Percentiles rank a stretch among this genome's conserved stretches.
These are phyloP conservation scores for Drosophila mayri DNA, from an alignment of 1,140 invertebrate species.

Conservation along the genomic window DNA sequence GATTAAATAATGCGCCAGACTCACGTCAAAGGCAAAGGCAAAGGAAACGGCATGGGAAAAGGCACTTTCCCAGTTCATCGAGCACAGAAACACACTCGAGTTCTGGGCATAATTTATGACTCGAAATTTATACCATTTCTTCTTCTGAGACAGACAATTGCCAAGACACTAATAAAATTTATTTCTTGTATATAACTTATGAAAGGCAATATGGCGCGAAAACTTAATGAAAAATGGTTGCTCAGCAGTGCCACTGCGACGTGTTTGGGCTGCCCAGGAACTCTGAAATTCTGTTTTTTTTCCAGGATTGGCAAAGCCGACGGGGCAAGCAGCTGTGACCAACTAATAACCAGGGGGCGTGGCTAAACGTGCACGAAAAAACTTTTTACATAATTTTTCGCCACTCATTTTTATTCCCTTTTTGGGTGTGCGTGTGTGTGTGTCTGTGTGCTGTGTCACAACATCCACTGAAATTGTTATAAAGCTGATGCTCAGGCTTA, in stretches of 20 bases:
- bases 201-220: conserved; percentile 68
- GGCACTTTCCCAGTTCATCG: conserved; percentile 61
- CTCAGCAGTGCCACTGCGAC: conserved; percentile 33
- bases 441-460: conserved; percentile 47
- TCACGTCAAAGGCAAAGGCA: conserved; percentile 32
- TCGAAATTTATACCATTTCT: conserved; percentile 61
- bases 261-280: conserved; percentile 21
- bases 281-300: background rate
- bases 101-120: conserved; percentile 57
- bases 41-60: background rate
- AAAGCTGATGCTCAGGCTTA: conserved; percentile 49
- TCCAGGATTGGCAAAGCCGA: background rate
- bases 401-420: conserved; percentile 32
- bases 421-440: conserved; percentile 5
- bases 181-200: conserved; percentile 47
- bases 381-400: conserved; percentile 69
- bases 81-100: conserved; percentile 18
- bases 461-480: conserved; percentile 61
- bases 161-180: conserved; percentile 65
- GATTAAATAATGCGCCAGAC: conserved; percentile 53
- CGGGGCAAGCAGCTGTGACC: conserved; percentile 62
- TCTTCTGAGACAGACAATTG: conserved; percentile 54
- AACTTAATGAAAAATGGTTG: conserved; percentile 78
- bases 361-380: conserved; percentile 54
- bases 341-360: conserved; percentile 58